Evolutionary conservation across 1,140 invertebrate species (phyloP).

Genomic region (Calephelis nemesis): DNA sequence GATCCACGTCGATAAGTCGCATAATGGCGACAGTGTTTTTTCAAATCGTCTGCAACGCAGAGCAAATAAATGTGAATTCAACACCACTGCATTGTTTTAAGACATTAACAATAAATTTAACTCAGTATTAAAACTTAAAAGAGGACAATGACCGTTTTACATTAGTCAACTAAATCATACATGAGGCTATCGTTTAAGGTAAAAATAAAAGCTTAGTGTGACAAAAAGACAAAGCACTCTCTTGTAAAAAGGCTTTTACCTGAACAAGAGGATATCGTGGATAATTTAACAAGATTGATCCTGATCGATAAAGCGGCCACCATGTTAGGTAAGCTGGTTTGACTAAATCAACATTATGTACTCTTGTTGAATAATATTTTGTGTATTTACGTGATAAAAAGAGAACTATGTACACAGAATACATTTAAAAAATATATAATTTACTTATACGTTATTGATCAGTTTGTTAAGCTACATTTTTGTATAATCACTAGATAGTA

Average conservation of each 20-base stretch:
- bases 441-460: no score
- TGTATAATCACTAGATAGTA: no score
- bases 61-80: constrained; percentile 6
- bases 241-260: constrained; percentile 1
- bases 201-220: constrained; percentile 7
- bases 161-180: constrained; percentile 72
- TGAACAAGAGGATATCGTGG: constrained; percentile 1
- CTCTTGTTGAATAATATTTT: no score
- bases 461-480: no score
- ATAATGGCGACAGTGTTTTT: constrained; percentile 46
- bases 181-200: not conserved
- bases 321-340: not conserved
- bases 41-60: constrained; percentile 16
- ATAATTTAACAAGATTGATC: constrained; percentile 2
- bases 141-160: constrained; percentile 73
- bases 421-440: no score
- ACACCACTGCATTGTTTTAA: constrained; percentile 10
- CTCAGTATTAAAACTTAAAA: constrained; percentile 25
- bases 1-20: constrained; percentile 46
- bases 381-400: no score
- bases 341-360: no score
- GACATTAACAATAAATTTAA: constrained; percentile 17
- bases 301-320: not conserved
- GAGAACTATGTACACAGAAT: no score
- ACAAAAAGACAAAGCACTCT: constrained; percentile 12